Conservation (phyloP, 2,797 vertebrate genomes). For the Melanotaenia parkinsoni region DNA sequence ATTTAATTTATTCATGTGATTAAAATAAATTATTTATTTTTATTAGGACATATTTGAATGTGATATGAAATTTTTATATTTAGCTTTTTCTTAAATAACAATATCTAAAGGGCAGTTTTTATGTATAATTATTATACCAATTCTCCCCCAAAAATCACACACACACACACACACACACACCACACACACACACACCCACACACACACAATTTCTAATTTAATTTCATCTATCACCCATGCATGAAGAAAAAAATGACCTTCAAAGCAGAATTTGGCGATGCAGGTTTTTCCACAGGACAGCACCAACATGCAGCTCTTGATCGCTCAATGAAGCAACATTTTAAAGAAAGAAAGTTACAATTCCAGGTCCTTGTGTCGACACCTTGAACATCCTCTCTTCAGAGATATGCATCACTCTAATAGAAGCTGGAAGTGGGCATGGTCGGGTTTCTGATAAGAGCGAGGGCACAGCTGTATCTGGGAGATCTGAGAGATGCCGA, state of each 20-base stretch:
- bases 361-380: constrained; percentile 37
- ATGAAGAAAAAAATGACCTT: not conserved
- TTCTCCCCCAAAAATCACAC: too few relatives aligned
- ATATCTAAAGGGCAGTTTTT: not conserved
- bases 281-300: not conserved
- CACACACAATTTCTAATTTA: not conserved
- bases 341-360: constrained; percentile 17
- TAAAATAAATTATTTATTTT: too few relatives aligned
- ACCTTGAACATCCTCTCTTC: constrained; percentile 37
- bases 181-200: too few relatives aligned
- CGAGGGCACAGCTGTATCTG: constrained; percentile 65
- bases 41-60: not conserved
- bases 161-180: too few relatives aligned
- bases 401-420: constrained; percentile 23
- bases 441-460: constrained; percentile 77
- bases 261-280: not conserved
- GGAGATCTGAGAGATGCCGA: constrained; percentile 77
- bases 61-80: not conserved
- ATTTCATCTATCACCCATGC: not conserved
- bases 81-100: not conserved
- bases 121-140: not conserved
- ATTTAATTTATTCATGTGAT: too few relatives aligned
- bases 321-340: not conserved
- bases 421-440: constrained; percentile 65
- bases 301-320: not conserved